Evolutionary conservation across 2,888 invertebrate genomes (phyloP), one percentile per base, ranked within the genome.

Genomic region (Salpingus planirostris): DNA sequence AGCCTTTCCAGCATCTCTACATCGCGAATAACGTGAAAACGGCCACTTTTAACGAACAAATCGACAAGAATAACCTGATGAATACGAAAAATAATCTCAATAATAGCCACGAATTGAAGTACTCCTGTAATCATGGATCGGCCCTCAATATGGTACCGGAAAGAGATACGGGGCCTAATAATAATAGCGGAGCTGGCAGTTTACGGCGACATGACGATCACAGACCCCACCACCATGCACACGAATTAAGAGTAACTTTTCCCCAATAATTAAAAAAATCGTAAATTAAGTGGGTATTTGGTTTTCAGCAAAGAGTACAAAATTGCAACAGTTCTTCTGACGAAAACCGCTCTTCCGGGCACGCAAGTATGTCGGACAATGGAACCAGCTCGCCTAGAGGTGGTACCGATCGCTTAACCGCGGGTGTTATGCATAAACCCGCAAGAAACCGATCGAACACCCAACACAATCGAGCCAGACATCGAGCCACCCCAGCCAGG

Each of bases 301-400:
- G n/a, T n/a, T n/a, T n/a, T n/a, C n/a, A n/a, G n/a, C n/a, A 24
- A 5, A 24, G 24, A n/a, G 24, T 10, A 10, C 24, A 24, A 5
- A 60, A 37, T 59, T 66, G 66, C 44, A 62, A 52, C 38, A 87
- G 87, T 62, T 88, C 88, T 11, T 89, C 88, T 2, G 88, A 89
- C 55, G 89, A 89, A 65, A 88, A 87, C 62, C 71, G 89, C 18
- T 89, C 89, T n/a, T 90, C 90, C 1, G 90, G 90, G 0, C 90
- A 90, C 64, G 90, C 90, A 4, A 88, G 87, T 51, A 90, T 90
- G 89, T 89, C 89, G n/a, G 89, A 90, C 62, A 86, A 86, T 29
- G 86, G 87, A 2, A 76, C 79, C 13, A 74, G 74, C 47, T 74
- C 74, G 24, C 73, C 72, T 3, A 70, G 73, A 15, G 70, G 70